Evolutionary conservation across 2,888 invertebrate genomes (phyloP), one percentile per base, ranked within the genome.

Genomic region (Fragum whitleyi): DNA sequence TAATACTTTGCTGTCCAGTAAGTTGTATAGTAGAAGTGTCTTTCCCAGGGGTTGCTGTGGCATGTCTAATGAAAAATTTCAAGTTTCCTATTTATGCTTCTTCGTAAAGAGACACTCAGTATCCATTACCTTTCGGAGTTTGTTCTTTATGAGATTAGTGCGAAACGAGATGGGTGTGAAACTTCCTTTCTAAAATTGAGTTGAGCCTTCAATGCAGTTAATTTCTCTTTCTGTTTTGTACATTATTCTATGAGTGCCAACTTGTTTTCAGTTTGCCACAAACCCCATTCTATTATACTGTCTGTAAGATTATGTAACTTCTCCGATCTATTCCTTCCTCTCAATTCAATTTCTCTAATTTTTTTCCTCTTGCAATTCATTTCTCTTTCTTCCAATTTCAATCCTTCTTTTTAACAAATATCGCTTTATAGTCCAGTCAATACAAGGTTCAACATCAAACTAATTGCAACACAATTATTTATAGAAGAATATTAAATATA

Each of bases 121-220:
- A 42, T 68, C 42, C 47, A 19, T 39, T n/a, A 53, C 19, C 53
- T 21, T 53, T 53, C 53, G 19, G 9, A 19, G 53, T 19, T 53
- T 53, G 11, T n/a, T 53, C 21, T 21, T 19, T 53, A n/a, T 5
- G 53, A 53, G n/a, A 53, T 7, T 68, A 21, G 36, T 39, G 19
- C 47, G 42, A 39, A 42, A 68, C 67, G 23, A n/a, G n/a, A n/a
- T n/a, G n/a, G n/a, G n/a, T n/a, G n/a, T n/a, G n/a, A n/a, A n/a
- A n/a, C n/a, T n/a, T 42, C 36, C 36, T 68, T 39, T 23, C 67
- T n/a, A 42, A 68, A 68, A 42, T 68, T 55, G 26, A 77, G 74
- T 61, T 78, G 77, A 65, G 74, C 53, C 28, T 39, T 68, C 26
- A 39, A 47, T 42, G 67, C 67, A 39, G 42, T 26, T 16, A n/a